These are phyloP conservation scores for Engraulis encrasicolus DNA, from an alignment of 2,113 vertebrate genomes.

Conservation along the genomic window DNA sequence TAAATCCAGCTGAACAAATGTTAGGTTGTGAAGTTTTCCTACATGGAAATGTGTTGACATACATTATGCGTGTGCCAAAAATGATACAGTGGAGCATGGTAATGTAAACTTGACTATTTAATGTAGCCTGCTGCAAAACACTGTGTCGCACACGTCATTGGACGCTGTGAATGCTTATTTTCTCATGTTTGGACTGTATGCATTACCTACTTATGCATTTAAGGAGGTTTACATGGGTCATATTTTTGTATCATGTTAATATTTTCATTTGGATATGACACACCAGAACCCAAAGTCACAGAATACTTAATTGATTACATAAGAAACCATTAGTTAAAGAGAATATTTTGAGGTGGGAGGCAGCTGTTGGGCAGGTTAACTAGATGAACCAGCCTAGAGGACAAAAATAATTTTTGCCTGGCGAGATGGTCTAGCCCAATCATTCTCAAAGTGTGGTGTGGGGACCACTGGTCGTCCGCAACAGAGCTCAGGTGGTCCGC, in stretches of 20 bases:
- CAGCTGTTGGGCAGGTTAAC: neutral
- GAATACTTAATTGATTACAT: neutral
- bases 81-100: neutral
- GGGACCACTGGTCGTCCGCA: too few relatives aligned
- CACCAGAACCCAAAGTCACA: neutral
- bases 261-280: neutral
- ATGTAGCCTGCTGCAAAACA: neutral
- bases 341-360: neutral
- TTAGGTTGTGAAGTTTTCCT: neutral
- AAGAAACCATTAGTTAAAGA: neutral
- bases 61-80: neutral
- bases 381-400: too few relatives aligned
- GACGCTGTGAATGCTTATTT: neutral
- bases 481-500: too few relatives aligned
- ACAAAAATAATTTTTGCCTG: too few relatives aligned
- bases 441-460: too few relatives aligned
- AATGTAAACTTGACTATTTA: neutral
- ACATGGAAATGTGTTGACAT: neutral
- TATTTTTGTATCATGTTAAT: neutral
- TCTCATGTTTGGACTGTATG: neutral
- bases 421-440: too few relatives aligned
- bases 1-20: neutral
- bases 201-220: neutral
- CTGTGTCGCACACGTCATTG: neutral
- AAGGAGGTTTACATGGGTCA: neutral